A percentile compares a stretch with the other conserved stretches of the same genome.
Evolutionary conservation across 2,113 vertebrate species (phyloP).

Genomic region (Anseranas semipalmata): DNA sequence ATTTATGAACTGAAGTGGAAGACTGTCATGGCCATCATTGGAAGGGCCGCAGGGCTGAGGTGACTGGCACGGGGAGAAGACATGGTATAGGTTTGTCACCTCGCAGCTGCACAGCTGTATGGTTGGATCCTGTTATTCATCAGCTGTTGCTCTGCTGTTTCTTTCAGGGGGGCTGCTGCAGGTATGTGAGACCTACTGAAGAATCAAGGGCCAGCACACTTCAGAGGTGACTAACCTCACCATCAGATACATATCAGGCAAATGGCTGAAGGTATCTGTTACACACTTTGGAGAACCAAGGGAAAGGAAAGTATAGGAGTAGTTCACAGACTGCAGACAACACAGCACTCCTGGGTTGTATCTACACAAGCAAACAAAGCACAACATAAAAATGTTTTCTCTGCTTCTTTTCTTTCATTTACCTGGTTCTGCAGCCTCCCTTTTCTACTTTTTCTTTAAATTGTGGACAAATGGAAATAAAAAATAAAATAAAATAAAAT

Average conservation of each 20-base stretch:
- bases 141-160: background rate
- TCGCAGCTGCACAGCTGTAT: fast-evolving
- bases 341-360: background rate
- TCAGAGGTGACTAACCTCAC: background rate
- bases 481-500: no score
- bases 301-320: background rate
- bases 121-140: background rate
- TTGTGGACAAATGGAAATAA: background rate
- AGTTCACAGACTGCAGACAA: background rate
- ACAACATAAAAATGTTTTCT: background rate
- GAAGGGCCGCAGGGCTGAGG: background rate
- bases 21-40: background rate
- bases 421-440: background rate
- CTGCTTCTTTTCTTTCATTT: background rate
- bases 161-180: background rate
- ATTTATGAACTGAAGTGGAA: background rate
- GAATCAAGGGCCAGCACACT: no score
- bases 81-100: background rate
- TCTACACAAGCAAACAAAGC: background rate
- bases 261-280: background rate
- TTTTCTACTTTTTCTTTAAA: background rate
- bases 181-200: background rate
- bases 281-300: background rate
- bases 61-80: background rate
- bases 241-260: background rate